Evolutionary conservation across 2,113 vertebrate genomes (phyloP), one percentile per base, ranked within the genome.

Genomic region (Gallinago undulata): DNA sequence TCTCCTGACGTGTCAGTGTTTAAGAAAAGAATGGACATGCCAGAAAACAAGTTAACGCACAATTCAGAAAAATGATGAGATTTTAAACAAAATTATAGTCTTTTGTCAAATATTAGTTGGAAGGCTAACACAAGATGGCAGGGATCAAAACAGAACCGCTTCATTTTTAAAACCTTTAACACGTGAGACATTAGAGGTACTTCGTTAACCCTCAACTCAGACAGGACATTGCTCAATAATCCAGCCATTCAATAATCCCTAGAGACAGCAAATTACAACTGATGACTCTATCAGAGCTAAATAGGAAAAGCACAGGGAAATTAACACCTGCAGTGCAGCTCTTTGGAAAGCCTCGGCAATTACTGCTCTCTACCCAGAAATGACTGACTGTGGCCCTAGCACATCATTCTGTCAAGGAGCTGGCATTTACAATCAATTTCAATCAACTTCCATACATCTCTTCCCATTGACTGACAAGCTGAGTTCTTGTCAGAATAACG

Each of bases 401-500:
- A 81, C 72, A 89, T 97, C 91, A 88, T 90, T 91, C 91, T 90
- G 94, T 91, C 93, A 96, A 97, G 76, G 67, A 96, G 88, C 73
- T 93, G 84, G 81, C 92, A 85, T 89, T 94, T 94, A 66, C 92
- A 97, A 97, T 95, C 96, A 93, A 96, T 96, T 97, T 92, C 94
- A 96, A 96, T 97, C 96, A 96, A 76, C 92, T 72, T 90, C 84
- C 84, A 85, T 56, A 66, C 9, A 16, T 89, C 91, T 73, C 80
- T 93, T 87, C 89, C 84, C 84, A 77, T 17, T 93, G 95, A 97
- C 84, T 95, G 93, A 96, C 87, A 80, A 3, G 74, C 83, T 69
- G 91, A 78, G 83, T 19, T 90, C 89, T 83, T 60, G 70, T 92
- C 94, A 95, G 92, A 82, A 33, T 72, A 96, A 92, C 25, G 3